Evolutionary conservation across 2,888 invertebrate genomes (phyloP), one percentile per base, ranked within the genome.

Genomic region (Hydriomena furcata): DNA sequence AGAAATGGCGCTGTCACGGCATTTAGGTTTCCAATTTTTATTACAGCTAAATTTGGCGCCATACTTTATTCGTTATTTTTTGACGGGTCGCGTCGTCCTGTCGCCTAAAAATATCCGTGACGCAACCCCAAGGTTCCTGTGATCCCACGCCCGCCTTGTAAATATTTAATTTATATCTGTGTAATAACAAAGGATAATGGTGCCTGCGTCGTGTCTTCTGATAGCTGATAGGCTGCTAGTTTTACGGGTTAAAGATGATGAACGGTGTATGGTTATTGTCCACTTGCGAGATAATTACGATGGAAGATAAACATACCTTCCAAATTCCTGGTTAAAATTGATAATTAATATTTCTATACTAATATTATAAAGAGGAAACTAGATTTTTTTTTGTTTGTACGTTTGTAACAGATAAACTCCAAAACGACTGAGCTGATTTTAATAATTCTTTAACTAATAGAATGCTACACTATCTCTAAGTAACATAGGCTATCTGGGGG

Each of bases 101-200:
- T 71, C 78, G 76, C 68, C 86, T 87, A 87, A 83, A 89, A 86
- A 88, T 88, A 88, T 68, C 79, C 72, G 68, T 89, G 89, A 88
- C 83, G 87, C 74, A 81, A 82, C 48, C 47, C 47, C 60, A 67
- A 68, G 69, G 65, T 45, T 51, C 53, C 65, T 53, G 61, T 70
- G 74, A 69, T 84, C 84, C 82, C 84, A 84, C 82, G 84, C 68
- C 71, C 62, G 68, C 74, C 79, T 81, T 79, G 82, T 87, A 86
- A 86, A 87, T 87, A 87, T 87, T 88, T 83, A 79, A 84, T 80
- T 72, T 79, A 79, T 81, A 82, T 80, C 78, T 82, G 47, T 67
- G 66, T 68, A 68, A 72, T 66, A 69, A 63, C 66, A 62, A 70
- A 69, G 66, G 72, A 65, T 65, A 68, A 68, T 68, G 55, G 46